phyloP scores from a whole-genome alignment of 53 echinoderm and acorn worm genomes.

The Stichopus horrens region DNA sequence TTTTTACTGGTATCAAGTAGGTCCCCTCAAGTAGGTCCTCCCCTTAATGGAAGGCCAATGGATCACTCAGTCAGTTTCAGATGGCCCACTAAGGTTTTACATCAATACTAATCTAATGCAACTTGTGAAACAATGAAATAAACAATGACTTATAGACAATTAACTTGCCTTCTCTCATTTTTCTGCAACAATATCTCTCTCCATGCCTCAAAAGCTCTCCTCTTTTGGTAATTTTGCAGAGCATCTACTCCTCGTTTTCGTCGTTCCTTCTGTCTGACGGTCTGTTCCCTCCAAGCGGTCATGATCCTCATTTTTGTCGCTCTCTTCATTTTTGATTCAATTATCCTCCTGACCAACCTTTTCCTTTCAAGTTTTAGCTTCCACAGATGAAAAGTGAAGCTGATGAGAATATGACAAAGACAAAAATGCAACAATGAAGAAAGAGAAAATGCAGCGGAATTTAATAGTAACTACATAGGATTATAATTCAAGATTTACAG shows the following conservation, averaged over 20 bases:
- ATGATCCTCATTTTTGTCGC: slow-evolving; percentile 53
- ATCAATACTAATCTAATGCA: background rate
- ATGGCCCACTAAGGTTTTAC: too few species aligned
- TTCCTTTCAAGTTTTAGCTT: slow-evolving; percentile 54
- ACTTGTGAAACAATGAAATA: background rate
- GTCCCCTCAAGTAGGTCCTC: too few species aligned
- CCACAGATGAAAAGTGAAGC: slow-evolving; percentile 58
- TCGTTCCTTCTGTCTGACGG: slow-evolving; percentile 51
- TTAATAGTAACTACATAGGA: too few species aligned
- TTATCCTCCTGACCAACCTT: slow-evolving; percentile 47
- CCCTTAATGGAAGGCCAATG: too few species aligned
- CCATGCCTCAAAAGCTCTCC: slow-evolving; percentile 49
- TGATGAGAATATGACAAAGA: background rate
- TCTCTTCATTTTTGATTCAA: slow-evolving; percentile 57
- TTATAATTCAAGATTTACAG: too few species aligned
- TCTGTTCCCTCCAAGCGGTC: slow-evolving; percentile 49
- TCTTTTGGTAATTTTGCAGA: slow-evolving; percentile 27
- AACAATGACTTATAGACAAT: background rate
- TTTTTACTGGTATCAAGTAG: too few species aligned
- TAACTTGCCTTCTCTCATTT: slow-evolving; percentile 39
- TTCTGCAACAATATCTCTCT: background rate
- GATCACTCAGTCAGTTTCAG: too few species aligned
- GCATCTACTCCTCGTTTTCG: slow-evolving; percentile 12
- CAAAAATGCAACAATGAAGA: too few species aligned
- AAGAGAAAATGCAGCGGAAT: too few species aligned